phyloP scores from a whole-genome alignment of 23 tunicate species.

The Halocynthia aurantium region DNA sequence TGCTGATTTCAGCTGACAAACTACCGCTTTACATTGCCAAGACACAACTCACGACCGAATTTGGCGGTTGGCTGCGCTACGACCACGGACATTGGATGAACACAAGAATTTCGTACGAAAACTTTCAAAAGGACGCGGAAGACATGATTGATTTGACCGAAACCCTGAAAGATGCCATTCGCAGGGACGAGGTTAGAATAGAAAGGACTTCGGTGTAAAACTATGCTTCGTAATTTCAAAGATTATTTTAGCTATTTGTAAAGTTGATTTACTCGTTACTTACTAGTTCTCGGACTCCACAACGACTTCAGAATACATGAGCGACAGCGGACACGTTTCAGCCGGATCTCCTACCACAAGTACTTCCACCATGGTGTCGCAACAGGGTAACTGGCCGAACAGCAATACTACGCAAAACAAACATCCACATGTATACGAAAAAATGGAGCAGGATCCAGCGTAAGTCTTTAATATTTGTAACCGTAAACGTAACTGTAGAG shows the following conservation, averaged over 20 bases:
- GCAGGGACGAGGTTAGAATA: slow-evolving; percentile 8
- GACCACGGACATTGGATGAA: slow-evolving; percentile 68
- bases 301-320: slow-evolving; percentile 22
- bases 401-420: neutral
- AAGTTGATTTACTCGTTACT: no score
- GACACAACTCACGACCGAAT: slow-evolving; percentile 50
- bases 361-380: slow-evolving; percentile 31
- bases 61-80: slow-evolving; percentile 57
- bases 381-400: neutral
- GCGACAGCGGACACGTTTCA: slow-evolving; percentile 79
- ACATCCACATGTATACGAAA: neutral
- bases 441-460: neutral
- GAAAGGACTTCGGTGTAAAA: no score
- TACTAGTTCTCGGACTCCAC: neutral
- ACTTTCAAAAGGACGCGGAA: slow-evolving; percentile 31
- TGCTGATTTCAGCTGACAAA: slow-evolving; percentile 51
- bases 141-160: neutral
- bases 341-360: slow-evolving; percentile 45
- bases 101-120: slow-evolving; percentile 45
- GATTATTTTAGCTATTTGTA: no score
- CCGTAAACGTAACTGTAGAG: no score
- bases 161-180: neutral
- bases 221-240: no score
- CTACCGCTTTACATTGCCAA: slow-evolving; percentile 44
- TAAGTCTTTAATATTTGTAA: neutral